Base-by-base conservation (phyloP, 2,113 vertebrate species). In the Lagopus leucura region DNA sequence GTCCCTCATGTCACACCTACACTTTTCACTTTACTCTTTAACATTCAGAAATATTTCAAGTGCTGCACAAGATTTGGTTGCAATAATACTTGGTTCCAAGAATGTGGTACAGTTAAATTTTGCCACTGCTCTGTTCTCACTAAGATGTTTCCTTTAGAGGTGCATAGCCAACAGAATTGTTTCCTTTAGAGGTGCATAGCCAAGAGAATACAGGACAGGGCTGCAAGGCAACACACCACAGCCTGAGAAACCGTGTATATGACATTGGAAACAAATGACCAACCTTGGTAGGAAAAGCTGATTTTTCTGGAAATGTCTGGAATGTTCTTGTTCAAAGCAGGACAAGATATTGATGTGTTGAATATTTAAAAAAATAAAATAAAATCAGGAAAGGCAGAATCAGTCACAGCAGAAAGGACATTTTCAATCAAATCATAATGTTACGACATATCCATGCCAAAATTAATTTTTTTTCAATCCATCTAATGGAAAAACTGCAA, bases 401-500 rank as follows among this genome's bases (percentile, higher is more conserved):
- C 92, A 60, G 32, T 75, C 74, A 86, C 16, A 74, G 38, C 47
- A 81, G 77, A 96, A 92, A 94, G 92, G 92, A 67, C 81, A 69
- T 72, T 86, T 88, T 90, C 86, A 89, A 91, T 89, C 92, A 93
- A 86, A 93, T 89, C 65, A 85, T 64, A 94, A 88, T 52, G 61
- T 86, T 95, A 71, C 81, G 83, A 90, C 77, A 36, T 65, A 84
- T 65, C 81, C 52, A 76, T 72, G 81, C 67, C 92, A 92, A 89
- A 90, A 86, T 38, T 10, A 48, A 48, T 42, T 71, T 73, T 82
- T 96, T 94, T 96, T 94, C 82, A 74, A 73, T 92, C 87, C 8
- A 70, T 70, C 78, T 93, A 95, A 94, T 88, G 91, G 82, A 94
- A 92, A 83, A 83, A 83, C 72, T 64, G n/a, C 72, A 91, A 69